Conservation (phyloP, 2,113 vertebrate genomes). For the Grallaria varia region DNA sequence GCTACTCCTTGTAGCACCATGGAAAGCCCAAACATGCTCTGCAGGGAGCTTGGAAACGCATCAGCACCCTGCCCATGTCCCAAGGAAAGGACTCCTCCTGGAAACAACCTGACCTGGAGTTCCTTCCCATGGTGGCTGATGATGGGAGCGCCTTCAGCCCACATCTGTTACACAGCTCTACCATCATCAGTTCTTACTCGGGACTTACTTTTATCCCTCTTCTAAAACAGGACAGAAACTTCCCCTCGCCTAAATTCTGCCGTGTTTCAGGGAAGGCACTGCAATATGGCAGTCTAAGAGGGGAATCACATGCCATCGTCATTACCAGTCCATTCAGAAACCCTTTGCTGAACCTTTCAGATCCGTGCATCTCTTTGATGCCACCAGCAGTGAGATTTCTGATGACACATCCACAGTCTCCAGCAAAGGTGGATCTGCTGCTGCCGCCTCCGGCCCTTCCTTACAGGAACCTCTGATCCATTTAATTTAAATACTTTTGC, state of each 20-base stretch:
- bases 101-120: neutral
- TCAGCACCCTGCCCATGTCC: neutral
- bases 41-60: neutral
- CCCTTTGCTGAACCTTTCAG: neutral
- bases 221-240: neutral
- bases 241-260: neutral
- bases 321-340: slow-evolving; percentile 48
- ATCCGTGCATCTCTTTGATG: slow-evolving; percentile 15
- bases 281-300: slow-evolving; percentile 3
- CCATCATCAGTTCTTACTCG: neutral
- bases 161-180: neutral
- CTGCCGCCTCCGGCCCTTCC: neutral
- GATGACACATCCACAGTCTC: neutral
- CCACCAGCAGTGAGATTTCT: neutral
- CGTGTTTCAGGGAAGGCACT: neutral
- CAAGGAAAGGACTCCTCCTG: accelerated
- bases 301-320: neutral
- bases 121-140: neutral
- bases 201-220: neutral
- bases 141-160: neutral
- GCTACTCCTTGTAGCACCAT: neutral
- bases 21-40: neutral
- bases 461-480: neutral
- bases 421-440: neutral
- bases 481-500: neutral